Percentiles rank a stretch among this genome's conserved stretches.
Conservation (phyloP, 2,888 invertebrate species). For the Dione vanillae region DNA sequence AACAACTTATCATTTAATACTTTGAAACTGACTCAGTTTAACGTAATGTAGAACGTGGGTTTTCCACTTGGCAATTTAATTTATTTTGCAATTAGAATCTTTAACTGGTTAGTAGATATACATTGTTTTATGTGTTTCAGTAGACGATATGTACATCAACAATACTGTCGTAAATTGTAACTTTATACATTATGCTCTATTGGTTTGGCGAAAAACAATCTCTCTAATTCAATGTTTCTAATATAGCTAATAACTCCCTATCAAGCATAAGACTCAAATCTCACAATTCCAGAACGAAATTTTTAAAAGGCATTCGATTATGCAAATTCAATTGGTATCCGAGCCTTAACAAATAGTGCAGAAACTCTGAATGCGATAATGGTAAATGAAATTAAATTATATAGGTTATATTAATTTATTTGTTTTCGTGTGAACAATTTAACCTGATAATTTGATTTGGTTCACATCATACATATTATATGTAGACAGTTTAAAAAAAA, state of each 20-base stretch:
- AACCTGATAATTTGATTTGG: neutral
- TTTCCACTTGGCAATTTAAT: too few species aligned
- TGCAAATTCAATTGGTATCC: constrained; percentile 5
- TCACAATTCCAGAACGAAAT: neutral
- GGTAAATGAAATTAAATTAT: constrained; percentile 12
- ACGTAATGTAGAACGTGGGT: too few species aligned
- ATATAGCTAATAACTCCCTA: neutral
- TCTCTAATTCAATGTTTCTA: neutral
- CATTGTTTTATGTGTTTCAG: too few species aligned
- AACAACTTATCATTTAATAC: too few species aligned
- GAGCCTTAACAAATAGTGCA: constrained; percentile 10
- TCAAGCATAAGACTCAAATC: constrained; percentile 7
- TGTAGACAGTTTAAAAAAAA: neutral
- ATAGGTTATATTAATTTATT: constrained; percentile 12
- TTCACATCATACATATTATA: neutral
- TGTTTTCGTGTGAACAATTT: neutral
- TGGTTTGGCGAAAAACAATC: too few species aligned
- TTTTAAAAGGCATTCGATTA: constrained; percentile 17
- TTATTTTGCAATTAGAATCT: too few species aligned
- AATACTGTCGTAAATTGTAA: too few species aligned
- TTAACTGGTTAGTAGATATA: too few species aligned
- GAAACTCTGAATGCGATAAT: constrained; percentile 1
- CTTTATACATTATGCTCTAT: too few species aligned
- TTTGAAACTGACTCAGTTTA: too few species aligned
- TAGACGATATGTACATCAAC: too few species aligned